phyloP scores from a whole-genome alignment of 2,113 vertebrate species.

The Prunella fulvescens region DNA sequence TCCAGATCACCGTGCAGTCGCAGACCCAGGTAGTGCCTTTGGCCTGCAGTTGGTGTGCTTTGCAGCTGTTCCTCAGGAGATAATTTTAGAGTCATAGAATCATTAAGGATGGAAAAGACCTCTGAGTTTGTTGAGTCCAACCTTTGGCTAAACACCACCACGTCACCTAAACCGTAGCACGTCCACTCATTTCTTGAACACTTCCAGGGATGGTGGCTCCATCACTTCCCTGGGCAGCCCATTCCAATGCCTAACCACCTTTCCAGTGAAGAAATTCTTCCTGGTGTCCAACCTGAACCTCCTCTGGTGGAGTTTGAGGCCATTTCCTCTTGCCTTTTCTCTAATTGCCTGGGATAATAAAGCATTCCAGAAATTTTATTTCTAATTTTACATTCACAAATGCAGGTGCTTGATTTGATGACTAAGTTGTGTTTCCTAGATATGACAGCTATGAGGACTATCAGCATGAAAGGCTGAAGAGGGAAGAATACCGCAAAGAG shows the following conservation, averaged over 20 bases:
- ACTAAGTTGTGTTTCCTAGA: constrained; percentile 76
- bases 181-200: background rate
- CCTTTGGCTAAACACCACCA: background rate
- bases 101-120: background rate
- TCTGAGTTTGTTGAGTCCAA: background rate
- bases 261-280: background rate
- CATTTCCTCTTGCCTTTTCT: background rate
- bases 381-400: background rate
- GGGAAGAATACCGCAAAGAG: constrained; percentile 90
- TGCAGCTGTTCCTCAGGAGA: background rate
- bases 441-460: constrained; percentile 98
- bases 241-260: background rate
- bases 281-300: background rate
- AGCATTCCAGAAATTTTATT: background rate
- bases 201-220: background rate
- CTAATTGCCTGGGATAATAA: background rate
- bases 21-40: constrained; percentile 84
- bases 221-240: background rate
- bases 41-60: background rate
- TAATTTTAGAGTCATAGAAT: background rate
- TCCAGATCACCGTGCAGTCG: constrained; percentile 84
- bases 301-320: background rate
- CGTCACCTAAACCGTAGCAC: background rate
- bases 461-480: constrained; percentile 93
- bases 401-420: constrained; percentile 60